Percentiles rank a stretch among this genome's conserved stretches.
Evolutionary conservation across 2,797 vertebrate genomes (phyloP).

Genomic region (Sebastes itinus): DNA sequence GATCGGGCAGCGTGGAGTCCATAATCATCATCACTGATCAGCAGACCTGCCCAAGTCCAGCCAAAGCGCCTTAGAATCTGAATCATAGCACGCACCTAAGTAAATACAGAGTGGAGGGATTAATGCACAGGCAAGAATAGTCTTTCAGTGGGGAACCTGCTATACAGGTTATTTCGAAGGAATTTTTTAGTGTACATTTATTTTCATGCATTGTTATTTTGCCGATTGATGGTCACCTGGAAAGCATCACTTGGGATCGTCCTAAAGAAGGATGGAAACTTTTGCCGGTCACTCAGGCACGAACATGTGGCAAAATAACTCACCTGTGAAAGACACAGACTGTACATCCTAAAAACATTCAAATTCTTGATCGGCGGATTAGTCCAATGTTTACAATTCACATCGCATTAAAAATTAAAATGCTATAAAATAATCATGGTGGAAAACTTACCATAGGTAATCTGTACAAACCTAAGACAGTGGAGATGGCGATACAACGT

Average conservation of each 20-base stretch:
- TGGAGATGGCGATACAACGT: slow-evolving; percentile 50
- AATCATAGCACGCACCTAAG: slow-evolving; percentile 63
- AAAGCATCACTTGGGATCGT: slow-evolving; percentile 75
- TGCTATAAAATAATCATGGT: rapidly evolving
- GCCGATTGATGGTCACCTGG: slow-evolving; percentile 47
- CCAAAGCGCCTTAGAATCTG: slow-evolving; percentile 69
- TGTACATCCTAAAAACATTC: background rate
- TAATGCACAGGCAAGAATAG: background rate
- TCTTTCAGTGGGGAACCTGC: background rate
- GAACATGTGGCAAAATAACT: slow-evolving; percentile 73
- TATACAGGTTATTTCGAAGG: too few species aligned
- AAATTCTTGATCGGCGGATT: background rate
- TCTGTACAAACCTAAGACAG: slow-evolving; percentile 57
- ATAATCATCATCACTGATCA: slow-evolving; percentile 76
- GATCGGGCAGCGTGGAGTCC: slow-evolving; percentile 65
- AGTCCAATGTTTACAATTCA: background rate
- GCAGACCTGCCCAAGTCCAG: slow-evolving; percentile 77
- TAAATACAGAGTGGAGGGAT: background rate
- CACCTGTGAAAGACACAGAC: slow-evolving; percentile 58
- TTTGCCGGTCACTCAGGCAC: slow-evolving; percentile 44
- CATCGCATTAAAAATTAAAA: background rate
- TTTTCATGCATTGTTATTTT: background rate
- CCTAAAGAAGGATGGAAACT: slow-evolving; percentile 54
- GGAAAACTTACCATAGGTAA: slow-evolving; percentile 58
- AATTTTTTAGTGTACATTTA: too few species aligned